Base-by-base conservation (phyloP, 1,140 invertebrate species). In the Zaprionus ornatus region DNA sequence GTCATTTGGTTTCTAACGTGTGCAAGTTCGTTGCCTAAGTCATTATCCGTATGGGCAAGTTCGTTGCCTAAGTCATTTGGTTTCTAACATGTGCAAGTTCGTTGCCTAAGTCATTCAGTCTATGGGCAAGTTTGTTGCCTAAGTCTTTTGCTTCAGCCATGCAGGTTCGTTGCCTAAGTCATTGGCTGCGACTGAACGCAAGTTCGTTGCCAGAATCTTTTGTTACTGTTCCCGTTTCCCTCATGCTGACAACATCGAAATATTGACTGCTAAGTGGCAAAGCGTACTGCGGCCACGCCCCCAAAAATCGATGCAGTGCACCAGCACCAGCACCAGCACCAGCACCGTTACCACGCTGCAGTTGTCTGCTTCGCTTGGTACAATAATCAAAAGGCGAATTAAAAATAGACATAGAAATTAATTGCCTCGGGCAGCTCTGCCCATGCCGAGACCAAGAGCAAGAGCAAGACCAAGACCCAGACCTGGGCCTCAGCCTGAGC, bases 381-480 rank as follows among this genome's bases (percentile, higher is more conserved):
- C 57, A 79, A 79, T 67, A 79, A 79, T 79, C 77, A 79, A 80
- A 71, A 79, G 50, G 77, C 68, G 83, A 68, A 77, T 82, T 82
- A 77, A 80, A 73, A 82, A 87, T 77, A 87, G 79, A 80, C 73
- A 86, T 79, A 82, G 77, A 86, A 79, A 86, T 86, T 87, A 82
- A 86, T 82, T 87, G 83, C 83, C 55, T 50, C 61, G 71, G 73
- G 78, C 83, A 79, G 76, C 65, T 42, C 29, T 32, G 61, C 45
- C 13, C 27, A 55, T n/a, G 40, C 37, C 37, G 15, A 40, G 37
- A 15, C 37, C 37, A 5, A n/a, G 37, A n/a, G 15, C 40, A 1
- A 45, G n/a, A 17, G 1, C 40, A 7, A n/a, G 15, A 42, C n/a
- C 15, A 6, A 40, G 37, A 40, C 15, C 37, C 15, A 40, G 15